Percentiles rank a stretch among this genome's conserved stretches.
These are phyloP conservation scores for Bimastos eiseni DNA, from an alignment of 2,888 invertebrate species.

Conservation along the genomic window DNA sequence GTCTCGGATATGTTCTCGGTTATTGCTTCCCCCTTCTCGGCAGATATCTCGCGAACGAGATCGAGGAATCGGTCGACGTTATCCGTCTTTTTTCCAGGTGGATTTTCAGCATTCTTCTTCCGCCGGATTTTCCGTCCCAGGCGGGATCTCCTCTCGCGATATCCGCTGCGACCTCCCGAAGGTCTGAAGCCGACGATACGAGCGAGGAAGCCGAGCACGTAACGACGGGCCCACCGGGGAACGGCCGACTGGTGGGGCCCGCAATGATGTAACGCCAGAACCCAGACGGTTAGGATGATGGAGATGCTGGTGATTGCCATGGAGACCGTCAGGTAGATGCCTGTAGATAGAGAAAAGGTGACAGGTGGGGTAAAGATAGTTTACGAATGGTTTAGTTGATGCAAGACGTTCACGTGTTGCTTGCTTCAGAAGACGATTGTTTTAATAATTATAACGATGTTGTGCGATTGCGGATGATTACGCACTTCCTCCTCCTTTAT, in stretches of 20 bases:
- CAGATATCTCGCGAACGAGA: conserved; percentile 9
- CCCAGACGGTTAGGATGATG: conserved; percentile 49
- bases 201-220: conserved; percentile 41
- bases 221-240: conserved; percentile 45
- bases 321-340: conserved; percentile 50
- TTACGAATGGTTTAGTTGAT: too few relatives aligned
- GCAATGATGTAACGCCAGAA: conserved; percentile 50
- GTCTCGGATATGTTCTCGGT: neutral
- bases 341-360: conserved; percentile 44
- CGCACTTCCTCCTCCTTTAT: too few relatives aligned
- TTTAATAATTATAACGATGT: too few relatives aligned
- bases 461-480: too few relatives aligned
- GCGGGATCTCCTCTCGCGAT: neutral
- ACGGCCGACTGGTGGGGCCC: conserved; percentile 46
- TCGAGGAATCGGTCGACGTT: neutral
- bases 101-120: neutral
- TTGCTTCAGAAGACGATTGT: too few relatives aligned
- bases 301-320: conserved; percentile 52
- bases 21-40: neutral
- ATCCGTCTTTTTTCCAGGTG: neutral
- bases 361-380: too few relatives aligned
- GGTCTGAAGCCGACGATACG: conserved; percentile 39
- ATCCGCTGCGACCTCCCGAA: neutral
- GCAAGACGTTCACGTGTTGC: too few relatives aligned
- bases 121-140: neutral